phyloP scores from a whole-genome alignment of 2,113 vertebrate genomes.

The Lates calcarifer region DNA sequence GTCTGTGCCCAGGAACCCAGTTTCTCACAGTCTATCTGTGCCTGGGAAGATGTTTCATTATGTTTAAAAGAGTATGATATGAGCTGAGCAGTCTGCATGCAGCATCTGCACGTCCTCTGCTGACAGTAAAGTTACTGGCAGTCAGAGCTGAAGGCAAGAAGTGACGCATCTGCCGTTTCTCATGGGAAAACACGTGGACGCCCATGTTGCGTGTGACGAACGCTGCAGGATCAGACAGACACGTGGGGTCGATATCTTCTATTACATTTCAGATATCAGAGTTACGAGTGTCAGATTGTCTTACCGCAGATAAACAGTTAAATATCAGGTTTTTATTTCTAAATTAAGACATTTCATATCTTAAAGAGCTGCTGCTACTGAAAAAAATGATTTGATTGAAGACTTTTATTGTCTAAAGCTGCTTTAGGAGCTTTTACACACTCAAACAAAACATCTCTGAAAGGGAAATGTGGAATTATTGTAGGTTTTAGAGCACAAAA shows the following conservation, averaged over 20 bases:
- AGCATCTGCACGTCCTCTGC: slow-evolving; percentile 39
- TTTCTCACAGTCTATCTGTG: neutral
- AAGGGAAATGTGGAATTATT: neutral
- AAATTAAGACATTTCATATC: neutral
- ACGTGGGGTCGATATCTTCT: neutral
- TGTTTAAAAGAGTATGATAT: neutral
- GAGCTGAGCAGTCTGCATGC: slow-evolving; percentile 4
- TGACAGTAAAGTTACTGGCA: slow-evolving; percentile 16
- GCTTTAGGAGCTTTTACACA: neutral
- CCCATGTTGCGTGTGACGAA: slow-evolving; percentile 19
- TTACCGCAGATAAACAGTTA: neutral
- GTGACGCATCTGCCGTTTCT: slow-evolving; percentile 47
- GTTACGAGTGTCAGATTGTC: neutral
- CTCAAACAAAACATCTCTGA: neutral
- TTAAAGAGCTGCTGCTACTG: neutral
- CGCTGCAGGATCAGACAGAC: neutral
- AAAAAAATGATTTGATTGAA: neutral
- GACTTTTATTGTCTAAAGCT: neutral
- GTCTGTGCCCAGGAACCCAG: neutral
- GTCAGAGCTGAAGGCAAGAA: slow-evolving; percentile 16
- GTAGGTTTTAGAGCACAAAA: too few relatives aligned
- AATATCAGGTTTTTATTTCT: neutral
- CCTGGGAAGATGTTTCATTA: neutral
- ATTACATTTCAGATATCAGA: slow-evolving; percentile 8
- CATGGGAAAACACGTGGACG: slow-evolving; percentile 9